Evolutionary conservation across 2,797 vertebrate species (phyloP), one percentile per base, ranked within the genome.

Genomic region (Aeoliscus strigatus): DNA sequence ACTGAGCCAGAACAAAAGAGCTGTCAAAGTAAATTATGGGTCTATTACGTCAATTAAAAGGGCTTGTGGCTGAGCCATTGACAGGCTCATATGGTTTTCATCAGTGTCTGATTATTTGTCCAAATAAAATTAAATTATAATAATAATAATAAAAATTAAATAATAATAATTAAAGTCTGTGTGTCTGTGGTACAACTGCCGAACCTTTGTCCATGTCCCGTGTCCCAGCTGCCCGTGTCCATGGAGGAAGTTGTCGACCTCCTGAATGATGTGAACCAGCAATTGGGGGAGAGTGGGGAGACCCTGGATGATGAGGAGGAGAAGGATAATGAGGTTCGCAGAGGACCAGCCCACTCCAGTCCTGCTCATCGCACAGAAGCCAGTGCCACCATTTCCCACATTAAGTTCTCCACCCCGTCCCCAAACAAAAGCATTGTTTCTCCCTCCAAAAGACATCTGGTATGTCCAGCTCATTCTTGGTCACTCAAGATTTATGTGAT

Each of bases 211-310:
- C 43, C 23, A 2, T 27, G 37, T 66, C 51, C 61, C 73, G 30
- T 55, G 14, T 71, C 53, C 7, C 51, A 85, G 96, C 77, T 99
- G 45, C 93, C 94, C 1, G 91, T 96, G 39, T 87, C 93, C 12
- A 66, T 96, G 80, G 95, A 95, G 62, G 90, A 93, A 37, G 86
- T 98, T 39, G 80, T 90, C 51, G 94, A 98, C 51, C 88, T 94
- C 70, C 80, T 98, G 17, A 92, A 91, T 44, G 86, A 92, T 25
- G 91, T 97, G 48, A 92, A 90, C 75, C 92, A 95, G 65, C 92
- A 94, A 51, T 91, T 98, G 16, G 89, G 87, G 0, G 92, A 93
- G 29, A 84, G 63, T 27, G 86, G 46, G 30, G 92, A 93, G 41
- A 81, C 28, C 35, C 78, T 65, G 66, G 79, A 84, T 73, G 79